A percentile compares a stretch with the other conserved stretches of the same genome.
Evolutionary conservation across 2,888 invertebrate genomes (phyloP).

Genomic region (Tetranychus truncatus): DNA sequence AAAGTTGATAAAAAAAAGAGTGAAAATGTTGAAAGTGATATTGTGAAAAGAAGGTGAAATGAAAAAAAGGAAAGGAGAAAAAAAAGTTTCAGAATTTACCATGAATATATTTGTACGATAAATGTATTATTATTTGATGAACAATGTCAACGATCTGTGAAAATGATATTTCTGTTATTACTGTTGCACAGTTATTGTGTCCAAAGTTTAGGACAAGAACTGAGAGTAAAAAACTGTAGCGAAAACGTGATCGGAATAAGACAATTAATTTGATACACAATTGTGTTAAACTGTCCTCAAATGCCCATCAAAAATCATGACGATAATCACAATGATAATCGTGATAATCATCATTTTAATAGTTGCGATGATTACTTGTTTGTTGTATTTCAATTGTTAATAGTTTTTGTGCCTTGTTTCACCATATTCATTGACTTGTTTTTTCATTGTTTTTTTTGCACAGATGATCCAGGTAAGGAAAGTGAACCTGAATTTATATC

Average conservation of each 20-base stretch:
- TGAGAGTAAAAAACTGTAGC: no score
- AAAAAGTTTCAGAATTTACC: background rate
- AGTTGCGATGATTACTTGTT: background rate
- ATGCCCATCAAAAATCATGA: background rate
- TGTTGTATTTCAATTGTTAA: background rate
- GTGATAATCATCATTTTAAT: background rate
- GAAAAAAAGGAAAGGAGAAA: background rate
- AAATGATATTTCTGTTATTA: background rate
- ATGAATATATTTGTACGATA: background rate
- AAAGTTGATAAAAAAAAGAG: no score
- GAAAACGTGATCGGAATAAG: background rate
- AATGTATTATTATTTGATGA: background rate
- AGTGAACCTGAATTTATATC: conserved; percentile 56
- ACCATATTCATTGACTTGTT: background rate
- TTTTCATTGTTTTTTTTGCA: background rate
- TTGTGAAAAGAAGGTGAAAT: background rate
- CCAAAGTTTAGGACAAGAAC: no score
- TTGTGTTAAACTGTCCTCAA: background rate
- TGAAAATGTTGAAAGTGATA: no score
- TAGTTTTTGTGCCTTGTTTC: background rate
- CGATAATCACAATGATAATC: background rate
- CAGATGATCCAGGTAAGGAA: background rate
- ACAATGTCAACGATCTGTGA: background rate
- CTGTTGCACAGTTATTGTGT: no score
- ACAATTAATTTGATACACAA: background rate